phyloP scores from a whole-genome alignment of 2,888 invertebrate genomes.

The Sisyra nigra region DNA sequence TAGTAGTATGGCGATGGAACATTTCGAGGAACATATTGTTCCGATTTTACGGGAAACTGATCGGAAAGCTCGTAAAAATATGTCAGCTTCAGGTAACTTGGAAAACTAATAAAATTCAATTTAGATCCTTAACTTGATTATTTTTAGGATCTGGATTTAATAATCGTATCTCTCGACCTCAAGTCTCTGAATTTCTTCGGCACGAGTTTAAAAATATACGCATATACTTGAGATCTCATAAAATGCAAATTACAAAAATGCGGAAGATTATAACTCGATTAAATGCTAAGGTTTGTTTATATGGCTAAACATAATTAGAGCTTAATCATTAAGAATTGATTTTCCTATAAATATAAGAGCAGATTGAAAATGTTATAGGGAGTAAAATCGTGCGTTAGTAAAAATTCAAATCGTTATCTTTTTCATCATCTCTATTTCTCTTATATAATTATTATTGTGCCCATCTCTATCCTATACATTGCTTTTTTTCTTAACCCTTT shows the following conservation, averaged over 20 bases:
- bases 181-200: slow-evolving; percentile 10
- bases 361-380: no score
- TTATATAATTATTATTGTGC: no score
- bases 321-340: slow-evolving; percentile 2
- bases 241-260: slow-evolving; percentile 20
- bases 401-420: no score
- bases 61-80: slow-evolving; percentile 3
- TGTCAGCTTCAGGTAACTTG: slow-evolving; percentile 8
- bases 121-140: no score
- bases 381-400: no score
- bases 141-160: slow-evolving; percentile 9
- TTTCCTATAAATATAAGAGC: no score
- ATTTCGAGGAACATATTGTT: slow-evolving; percentile 81
- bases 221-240: slow-evolving; percentile 15
- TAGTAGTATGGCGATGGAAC: slow-evolving; percentile 91
- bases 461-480: no score
- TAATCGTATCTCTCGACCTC: background rate
- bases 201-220: slow-evolving; percentile 11
- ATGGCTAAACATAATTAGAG: background rate
- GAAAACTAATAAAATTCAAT: slow-evolving; percentile 21
- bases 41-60: slow-evolving; percentile 24
- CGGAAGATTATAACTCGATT: slow-evolving; percentile 25
- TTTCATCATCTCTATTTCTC: no score
- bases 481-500: no score
- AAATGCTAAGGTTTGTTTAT: slow-evolving; percentile 19